phyloP scores from a whole-genome alignment of 2,113 vertebrate species.

The Cheilinus undulatus region DNA sequence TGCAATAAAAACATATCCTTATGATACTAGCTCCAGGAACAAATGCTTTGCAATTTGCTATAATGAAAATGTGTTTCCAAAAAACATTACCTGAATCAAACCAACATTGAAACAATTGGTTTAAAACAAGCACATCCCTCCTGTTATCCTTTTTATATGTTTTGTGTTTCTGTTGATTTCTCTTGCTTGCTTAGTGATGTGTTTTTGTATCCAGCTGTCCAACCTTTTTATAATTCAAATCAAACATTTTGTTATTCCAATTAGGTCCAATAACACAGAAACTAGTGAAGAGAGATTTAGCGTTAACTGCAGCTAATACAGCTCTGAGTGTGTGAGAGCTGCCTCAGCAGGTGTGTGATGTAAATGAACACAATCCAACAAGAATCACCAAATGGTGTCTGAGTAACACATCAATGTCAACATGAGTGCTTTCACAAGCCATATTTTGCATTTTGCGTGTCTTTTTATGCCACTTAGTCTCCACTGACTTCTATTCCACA shows the following conservation, averaged over 20 bases:
- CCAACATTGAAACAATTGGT: neutral
- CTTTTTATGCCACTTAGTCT: no score
- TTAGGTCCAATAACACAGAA: neutral
- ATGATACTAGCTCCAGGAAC: neutral
- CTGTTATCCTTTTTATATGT: no score
- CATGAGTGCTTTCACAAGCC: neutral
- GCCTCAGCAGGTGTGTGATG: neutral
- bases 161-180: no score
- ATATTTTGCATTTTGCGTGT: neutral
- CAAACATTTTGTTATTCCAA: neutral
- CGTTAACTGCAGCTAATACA: neutral
- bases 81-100: neutral
- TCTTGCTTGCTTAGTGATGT: neutral
- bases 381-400: neutral
- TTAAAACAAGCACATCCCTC: neutral
- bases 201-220: neutral
- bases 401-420: neutral
- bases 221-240: neutral
- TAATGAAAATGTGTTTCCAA: neutral
- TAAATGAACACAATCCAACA: neutral
- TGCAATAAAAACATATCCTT: constrained; percentile 13
- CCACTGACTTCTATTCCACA: no score
- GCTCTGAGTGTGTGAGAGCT: neutral
- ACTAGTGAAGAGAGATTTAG: neutral
- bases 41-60: neutral